These are phyloP conservation scores for Drosophila colorata DNA, from an alignment of 2,888 invertebrate genomes.

Conservation along the genomic window DNA sequence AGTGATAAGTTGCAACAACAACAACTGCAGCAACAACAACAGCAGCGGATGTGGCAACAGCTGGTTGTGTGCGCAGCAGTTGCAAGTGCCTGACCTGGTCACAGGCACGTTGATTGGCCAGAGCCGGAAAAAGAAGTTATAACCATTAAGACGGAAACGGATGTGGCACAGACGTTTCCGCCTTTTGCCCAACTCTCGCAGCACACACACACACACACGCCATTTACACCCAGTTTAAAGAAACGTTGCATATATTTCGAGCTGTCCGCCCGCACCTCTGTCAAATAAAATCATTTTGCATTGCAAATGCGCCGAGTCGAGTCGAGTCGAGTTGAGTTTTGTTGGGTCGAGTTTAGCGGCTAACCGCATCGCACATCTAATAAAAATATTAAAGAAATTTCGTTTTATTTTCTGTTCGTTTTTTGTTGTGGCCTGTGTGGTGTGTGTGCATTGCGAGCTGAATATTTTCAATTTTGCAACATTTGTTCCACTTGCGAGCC, in stretches of 20 bases:
- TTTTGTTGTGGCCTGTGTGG: constrained; percentile 9
- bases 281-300: constrained; percentile 73
- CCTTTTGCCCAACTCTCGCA: constrained; percentile 37
- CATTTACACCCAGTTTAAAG: constrained; percentile 45
- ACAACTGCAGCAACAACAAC: constrained; percentile 12
- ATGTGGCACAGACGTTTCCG: constrained; percentile 78
- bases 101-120: constrained; percentile 69
- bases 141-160: constrained; percentile 75
- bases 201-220: constrained; percentile 14
- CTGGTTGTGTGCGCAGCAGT: constrained; percentile 40
- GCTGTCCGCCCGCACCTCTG: constrained; percentile 30
- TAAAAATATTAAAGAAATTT: constrained; percentile 69
- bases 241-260: constrained; percentile 44
- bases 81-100: constrained; percentile 50
- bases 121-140: constrained; percentile 75
- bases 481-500: constrained; percentile 47
- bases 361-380: constrained; percentile 69
- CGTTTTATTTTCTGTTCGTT: not conserved
- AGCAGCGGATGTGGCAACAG: constrained; percentile 49
- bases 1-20: constrained; percentile 60
- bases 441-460: constrained; percentile 13
- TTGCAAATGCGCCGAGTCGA: constrained; percentile 54
- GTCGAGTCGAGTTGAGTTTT: constrained; percentile 16
- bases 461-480: constrained; percentile 29
- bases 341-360: constrained; percentile 32